A percentile compares a stretch with the other conserved stretches of the same genome.
Evolutionary conservation across 2,113 vertebrate species (phyloP).

Genomic region (Cyprinodon variegatus): DNA sequence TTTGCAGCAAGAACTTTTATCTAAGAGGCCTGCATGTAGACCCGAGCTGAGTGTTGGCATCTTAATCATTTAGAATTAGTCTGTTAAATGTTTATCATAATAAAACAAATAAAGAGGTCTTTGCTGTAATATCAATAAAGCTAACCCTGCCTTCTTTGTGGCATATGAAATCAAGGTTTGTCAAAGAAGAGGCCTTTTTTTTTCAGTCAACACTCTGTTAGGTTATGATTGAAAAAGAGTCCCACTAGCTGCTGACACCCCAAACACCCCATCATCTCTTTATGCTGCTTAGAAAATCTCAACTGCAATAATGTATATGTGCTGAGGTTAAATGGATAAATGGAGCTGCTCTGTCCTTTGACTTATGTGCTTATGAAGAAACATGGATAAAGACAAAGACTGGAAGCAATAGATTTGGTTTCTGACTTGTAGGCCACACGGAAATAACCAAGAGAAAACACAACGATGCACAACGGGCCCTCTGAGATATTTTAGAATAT

Average conservation of each 20-base stretch:
- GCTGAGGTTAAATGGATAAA: constrained; percentile 9
- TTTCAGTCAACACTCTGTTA: constrained; percentile 6
- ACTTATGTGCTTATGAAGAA: constrained; percentile 20
- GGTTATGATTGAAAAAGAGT: constrained; percentile 36
- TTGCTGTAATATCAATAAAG: constrained; percentile 1
- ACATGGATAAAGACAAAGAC: constrained; percentile 13
- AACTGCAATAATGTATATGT: constrained; percentile 10
- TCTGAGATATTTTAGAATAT: constrained; percentile 24
- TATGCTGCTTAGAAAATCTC: constrained; percentile 13
- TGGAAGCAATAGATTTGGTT: constrained; percentile 21
- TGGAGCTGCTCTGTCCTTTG: constrained; percentile 7
- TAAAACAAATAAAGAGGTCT: not conserved
- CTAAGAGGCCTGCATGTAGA: not conserved
- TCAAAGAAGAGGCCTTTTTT: constrained; percentile 52
- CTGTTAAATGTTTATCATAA: not conserved
- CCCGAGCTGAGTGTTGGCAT: not conserved
- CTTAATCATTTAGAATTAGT: not conserved
- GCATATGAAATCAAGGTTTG: constrained; percentile 47
- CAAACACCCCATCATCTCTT: constrained; percentile 11
- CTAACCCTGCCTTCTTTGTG: constrained; percentile 41
- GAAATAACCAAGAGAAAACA: constrained; percentile 1
- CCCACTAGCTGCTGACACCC: constrained; percentile 10
- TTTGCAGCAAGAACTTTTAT: constrained; percentile 43
- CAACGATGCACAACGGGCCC: not conserved
- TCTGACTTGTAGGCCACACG: constrained; percentile 15